These are phyloP conservation scores for Germaria angustata DNA, from an alignment of 2,888 invertebrate species.

Conservation along the genomic window DNA sequence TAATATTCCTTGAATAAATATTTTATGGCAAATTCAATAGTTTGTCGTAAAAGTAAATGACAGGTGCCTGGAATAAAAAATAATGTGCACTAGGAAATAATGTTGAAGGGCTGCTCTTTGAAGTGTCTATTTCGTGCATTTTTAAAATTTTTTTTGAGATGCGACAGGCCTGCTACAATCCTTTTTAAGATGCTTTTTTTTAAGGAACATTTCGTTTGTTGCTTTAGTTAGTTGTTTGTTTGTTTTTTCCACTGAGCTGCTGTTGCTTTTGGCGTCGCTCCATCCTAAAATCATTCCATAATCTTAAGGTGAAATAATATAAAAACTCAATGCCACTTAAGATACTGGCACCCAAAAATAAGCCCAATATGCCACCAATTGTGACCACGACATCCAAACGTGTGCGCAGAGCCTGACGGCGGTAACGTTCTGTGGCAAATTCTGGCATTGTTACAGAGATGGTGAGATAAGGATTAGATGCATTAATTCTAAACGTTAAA, in stretches of 20 bases:
- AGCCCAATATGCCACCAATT: conserved; percentile 82
- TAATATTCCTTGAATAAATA: conserved; percentile 15
- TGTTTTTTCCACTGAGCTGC: background rate
- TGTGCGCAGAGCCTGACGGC: conserved; percentile 80
- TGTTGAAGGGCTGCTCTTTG: background rate
- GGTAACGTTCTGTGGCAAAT: conserved; percentile 79
- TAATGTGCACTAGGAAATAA: too few relatives aligned
- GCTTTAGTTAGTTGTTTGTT: conserved; percentile 1
- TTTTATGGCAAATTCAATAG: conserved; percentile 5
- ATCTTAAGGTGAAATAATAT: conserved; percentile 81
- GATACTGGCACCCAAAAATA: conserved; percentile 83
- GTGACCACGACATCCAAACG: conserved; percentile 81
- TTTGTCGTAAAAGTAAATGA: conserved; percentile 41
- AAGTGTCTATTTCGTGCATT: conserved; percentile 5
- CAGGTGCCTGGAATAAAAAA: background rate
- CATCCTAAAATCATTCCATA: conserved; percentile 69
- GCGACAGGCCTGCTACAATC: too few relatives aligned
- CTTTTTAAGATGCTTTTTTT: background rate
- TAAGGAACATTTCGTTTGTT: conserved; percentile 29
- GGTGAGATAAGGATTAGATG: conserved; percentile 57
- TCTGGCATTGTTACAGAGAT: conserved; percentile 71
- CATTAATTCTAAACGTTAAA: conserved; percentile 53
- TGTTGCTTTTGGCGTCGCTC: conserved; percentile 36
- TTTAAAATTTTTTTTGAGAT: background rate
- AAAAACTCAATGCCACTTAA: conserved; percentile 83